A percentile compares a stretch with the other conserved stretches of the same genome.
Evolutionary conservation across 2,888 invertebrate genomes (phyloP).

Genomic region (Pycnomerus fuliginosus): DNA sequence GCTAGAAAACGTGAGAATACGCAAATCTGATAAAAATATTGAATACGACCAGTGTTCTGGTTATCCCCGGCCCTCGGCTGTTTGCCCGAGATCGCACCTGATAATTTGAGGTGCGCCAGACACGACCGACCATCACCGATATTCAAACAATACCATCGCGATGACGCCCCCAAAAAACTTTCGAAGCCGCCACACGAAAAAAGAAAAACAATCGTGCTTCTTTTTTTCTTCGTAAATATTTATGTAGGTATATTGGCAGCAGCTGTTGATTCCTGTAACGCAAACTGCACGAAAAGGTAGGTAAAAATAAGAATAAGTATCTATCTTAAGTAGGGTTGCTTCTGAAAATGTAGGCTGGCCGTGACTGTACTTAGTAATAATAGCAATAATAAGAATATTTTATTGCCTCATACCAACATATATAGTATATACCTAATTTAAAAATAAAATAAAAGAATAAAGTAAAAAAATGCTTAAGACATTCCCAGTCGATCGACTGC

Average conservation of each 20-base stretch:
- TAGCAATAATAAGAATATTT: too few relatives aligned
- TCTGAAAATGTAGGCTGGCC: too few relatives aligned
- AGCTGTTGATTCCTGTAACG: neutral
- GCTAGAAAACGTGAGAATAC: conserved; percentile 52
- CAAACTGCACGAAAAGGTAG: too few relatives aligned
- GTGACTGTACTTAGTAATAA: too few relatives aligned
- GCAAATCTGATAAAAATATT: conserved; percentile 53
- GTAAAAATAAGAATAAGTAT: too few relatives aligned
- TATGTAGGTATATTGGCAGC: neutral
- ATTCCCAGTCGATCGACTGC: too few relatives aligned
- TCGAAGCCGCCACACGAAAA: conserved; percentile 9
- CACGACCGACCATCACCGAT: conserved; percentile 34
- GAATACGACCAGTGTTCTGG: conserved; percentile 38
- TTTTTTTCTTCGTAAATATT: neutral
- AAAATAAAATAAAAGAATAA: too few relatives aligned
- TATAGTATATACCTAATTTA: too few relatives aligned
- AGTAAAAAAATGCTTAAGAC: too few relatives aligned
- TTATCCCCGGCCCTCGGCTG: conserved; percentile 39
- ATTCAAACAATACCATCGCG: conserved; percentile 29
- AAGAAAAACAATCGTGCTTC: conserved; percentile 1
- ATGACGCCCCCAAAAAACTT: conserved; percentile 23
- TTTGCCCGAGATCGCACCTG: conserved; percentile 45
- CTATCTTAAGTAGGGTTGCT: too few relatives aligned
- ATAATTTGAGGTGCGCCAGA: conserved; percentile 46
- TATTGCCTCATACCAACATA: too few relatives aligned